Evolutionary conservation across 2,888 invertebrate species (phyloP).

Genomic region (Drosophila testacea): DNA sequence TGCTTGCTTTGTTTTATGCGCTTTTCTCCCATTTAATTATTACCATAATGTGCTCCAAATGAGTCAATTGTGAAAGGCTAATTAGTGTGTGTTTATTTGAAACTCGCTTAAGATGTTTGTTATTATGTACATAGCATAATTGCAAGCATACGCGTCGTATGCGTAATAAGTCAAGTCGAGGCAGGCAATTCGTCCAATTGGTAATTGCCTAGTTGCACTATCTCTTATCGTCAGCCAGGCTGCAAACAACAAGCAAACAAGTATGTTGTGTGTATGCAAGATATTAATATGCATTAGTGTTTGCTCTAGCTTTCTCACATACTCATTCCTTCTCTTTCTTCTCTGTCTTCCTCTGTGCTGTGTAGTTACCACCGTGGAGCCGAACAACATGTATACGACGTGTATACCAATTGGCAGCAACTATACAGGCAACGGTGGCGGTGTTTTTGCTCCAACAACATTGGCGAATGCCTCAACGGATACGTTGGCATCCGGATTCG

Average conservation of each 20-base stretch:
- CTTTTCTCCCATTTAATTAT: too few species aligned
- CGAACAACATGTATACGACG: conserved; percentile 86
- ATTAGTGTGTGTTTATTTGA: conserved; percentile 5
- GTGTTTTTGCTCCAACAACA: conserved; percentile 86
- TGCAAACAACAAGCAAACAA: conserved; percentile 19
- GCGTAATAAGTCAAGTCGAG: conserved; percentile 22
- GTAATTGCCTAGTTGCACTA: conserved; percentile 16
- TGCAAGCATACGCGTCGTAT: conserved; percentile 23
- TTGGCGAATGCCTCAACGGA: conserved; percentile 90
- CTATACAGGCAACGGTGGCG: conserved; percentile 75
- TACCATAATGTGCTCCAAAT: too few species aligned
- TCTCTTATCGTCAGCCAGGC: conserved; percentile 13
- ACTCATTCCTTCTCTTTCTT: conserved; percentile 3
- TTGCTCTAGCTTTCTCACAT: conserved; percentile 7
- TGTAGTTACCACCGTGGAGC: conserved; percentile 85
- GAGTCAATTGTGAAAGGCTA: conserved; percentile 1
- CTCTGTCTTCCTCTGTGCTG: conserved; percentile 7
- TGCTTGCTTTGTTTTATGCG: too few species aligned
- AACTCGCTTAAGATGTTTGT: not conserved
- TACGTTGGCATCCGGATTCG: conserved; percentile 90
- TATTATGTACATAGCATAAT: not conserved
- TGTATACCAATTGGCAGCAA: conserved; percentile 86
- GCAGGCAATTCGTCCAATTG: conserved; percentile 1
- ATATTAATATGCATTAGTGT: conserved; percentile 49
- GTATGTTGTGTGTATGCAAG: not conserved